phyloP scores from a whole-genome alignment of 2,797 vertebrate species.

The Chrosomus eos region DNA sequence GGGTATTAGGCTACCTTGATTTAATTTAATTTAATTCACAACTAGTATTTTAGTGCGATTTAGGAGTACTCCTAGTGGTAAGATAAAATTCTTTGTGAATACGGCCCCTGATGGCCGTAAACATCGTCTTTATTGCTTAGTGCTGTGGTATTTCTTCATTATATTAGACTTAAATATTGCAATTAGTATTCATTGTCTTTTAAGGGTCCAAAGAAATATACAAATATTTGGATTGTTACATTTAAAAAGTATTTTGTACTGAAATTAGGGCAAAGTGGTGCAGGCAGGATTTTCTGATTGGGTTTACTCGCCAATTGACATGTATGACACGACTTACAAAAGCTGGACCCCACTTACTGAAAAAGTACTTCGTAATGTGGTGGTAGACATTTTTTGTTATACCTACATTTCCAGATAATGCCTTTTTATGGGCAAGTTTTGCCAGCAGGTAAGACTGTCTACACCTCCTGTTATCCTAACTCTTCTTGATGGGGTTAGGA shows the following conservation, averaged over 20 bases:
- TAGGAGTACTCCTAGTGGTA: no score
- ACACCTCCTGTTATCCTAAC: neutral
- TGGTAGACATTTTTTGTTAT: neutral
- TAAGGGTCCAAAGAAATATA: no score
- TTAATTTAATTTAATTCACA: no score
- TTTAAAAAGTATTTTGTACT: no score
- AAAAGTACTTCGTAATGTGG: neutral
- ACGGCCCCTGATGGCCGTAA: constrained; percentile 17
- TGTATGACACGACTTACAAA: neutral
- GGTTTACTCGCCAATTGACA: neutral
- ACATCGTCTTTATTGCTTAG: neutral
- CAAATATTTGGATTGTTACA: no score
- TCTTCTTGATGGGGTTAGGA: neutral
- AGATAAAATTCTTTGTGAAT: no score
- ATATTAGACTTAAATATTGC: no score
- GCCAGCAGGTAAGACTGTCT: neutral
- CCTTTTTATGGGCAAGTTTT: neutral
- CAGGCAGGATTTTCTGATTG: neutral
- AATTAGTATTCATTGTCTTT: no score
- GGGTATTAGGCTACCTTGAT: no score
- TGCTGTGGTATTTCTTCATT: no score
- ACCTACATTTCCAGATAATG: neutral
- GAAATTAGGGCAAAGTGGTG: no score
- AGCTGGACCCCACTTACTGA: neutral
- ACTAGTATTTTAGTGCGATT: no score